Percentiles rank a stretch among this genome's conserved stretches.
phyloP scores from a whole-genome alignment of 1,140 invertebrate species.

The Trichonephila clavipes region DNA sequence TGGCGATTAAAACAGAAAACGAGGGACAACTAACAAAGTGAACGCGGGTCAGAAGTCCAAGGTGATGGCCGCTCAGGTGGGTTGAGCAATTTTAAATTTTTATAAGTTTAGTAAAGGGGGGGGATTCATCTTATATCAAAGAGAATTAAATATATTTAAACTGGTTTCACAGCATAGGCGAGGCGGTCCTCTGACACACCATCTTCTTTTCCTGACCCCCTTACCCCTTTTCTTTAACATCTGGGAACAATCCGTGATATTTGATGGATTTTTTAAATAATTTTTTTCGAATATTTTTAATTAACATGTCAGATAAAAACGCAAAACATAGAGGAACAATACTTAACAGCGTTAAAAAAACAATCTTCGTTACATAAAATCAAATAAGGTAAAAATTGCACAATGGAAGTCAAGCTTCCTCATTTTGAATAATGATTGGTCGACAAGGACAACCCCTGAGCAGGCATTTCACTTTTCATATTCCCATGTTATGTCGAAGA shows the following conservation, averaged over 20 bases:
- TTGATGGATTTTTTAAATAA: background rate
- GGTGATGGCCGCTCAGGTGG: constrained; percentile 32
- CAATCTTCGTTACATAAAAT: no score
- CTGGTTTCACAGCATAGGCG: background rate
- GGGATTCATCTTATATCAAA: background rate
- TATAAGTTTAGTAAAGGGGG: background rate
- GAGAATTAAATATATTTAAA: constrained; percentile 30
- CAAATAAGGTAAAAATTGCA: no score
- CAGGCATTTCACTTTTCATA: no score
- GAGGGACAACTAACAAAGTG: constrained; percentile 19
- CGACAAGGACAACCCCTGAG: no score
- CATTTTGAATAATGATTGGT: no score
- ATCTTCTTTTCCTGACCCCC: background rate
- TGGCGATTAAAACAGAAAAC: constrained; percentile 29
- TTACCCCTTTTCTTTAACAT: background rate
- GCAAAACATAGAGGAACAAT: no score
- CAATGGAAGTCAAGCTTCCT: no score
- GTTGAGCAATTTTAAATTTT: constrained; percentile 31
- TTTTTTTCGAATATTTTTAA: no score
- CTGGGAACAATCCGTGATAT: background rate
- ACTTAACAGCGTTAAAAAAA: no score
- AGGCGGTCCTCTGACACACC: background rate
- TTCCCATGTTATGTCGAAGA: no score
- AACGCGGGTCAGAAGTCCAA: constrained; percentile 56
- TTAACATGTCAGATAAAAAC: no score